phyloP scores from a whole-genome alignment of 2,888 invertebrate genomes.

The Megaustenia siamemsis region DNA sequence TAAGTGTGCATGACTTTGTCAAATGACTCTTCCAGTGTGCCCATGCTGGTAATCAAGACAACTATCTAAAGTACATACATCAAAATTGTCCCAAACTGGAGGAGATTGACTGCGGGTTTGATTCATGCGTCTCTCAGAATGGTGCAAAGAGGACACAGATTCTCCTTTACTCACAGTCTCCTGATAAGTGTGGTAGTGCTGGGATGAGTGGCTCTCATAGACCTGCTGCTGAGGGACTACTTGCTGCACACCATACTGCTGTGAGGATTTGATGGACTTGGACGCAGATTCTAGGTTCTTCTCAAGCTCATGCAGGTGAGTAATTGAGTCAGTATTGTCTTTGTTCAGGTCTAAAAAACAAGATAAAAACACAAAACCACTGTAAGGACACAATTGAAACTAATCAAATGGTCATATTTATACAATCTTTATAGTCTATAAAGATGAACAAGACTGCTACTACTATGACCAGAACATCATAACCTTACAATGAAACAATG shows the following conservation, averaged over 20 bases:
- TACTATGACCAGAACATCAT: no score
- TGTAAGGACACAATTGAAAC: no score
- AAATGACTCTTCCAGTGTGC: neutral
- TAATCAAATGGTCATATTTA: no score
- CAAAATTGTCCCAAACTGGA: conserved; percentile 24
- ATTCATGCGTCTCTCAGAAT: conserved; percentile 60
- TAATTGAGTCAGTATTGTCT: conserved; percentile 61
- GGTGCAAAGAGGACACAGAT: conserved; percentile 14
- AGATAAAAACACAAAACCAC: no score
- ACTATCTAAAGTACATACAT: conserved; percentile 29
- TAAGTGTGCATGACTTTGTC: neutral
- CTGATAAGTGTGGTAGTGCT: conserved; percentile 61
- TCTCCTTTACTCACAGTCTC: conserved; percentile 53
- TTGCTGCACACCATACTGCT: conserved; percentile 39
- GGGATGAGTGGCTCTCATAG: conserved; percentile 59
- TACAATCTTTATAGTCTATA: no score
- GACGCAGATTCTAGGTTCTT: conserved; percentile 69
- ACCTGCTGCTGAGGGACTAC: conserved; percentile 58
- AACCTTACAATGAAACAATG: no score
- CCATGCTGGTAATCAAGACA: conserved; percentile 1
- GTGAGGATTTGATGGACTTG: conserved; percentile 66
- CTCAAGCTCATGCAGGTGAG: conserved; percentile 71
- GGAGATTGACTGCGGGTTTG: conserved; percentile 26
- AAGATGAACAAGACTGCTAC: no score
- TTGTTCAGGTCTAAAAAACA: conserved; percentile 41